Evolutionary conservation across 2,888 invertebrate genomes (phyloP).

Genomic region (Vanessa cardui): DNA sequence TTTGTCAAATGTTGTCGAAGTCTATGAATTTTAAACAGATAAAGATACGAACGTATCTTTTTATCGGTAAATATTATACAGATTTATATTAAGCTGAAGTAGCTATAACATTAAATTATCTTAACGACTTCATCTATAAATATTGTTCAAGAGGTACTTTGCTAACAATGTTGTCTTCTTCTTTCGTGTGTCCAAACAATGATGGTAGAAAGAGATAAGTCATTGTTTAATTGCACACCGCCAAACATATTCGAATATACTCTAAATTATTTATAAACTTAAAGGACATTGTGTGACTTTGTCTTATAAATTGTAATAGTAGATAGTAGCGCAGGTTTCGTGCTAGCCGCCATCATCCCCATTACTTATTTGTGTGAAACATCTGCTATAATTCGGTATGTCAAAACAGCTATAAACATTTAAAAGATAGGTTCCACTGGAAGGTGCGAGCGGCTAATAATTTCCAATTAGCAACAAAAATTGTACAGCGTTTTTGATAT

Average conservation of each 20-base stretch:
- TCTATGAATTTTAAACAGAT: too few species aligned
- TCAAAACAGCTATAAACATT: constrained; percentile 22
- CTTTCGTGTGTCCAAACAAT: too few species aligned
- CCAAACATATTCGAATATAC: neutral
- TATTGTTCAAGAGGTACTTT: too few species aligned
- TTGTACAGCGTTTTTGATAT: neutral
- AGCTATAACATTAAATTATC: too few species aligned
- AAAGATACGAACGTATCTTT: too few species aligned
- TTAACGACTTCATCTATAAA: too few species aligned
- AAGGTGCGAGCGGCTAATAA: constrained; percentile 5
- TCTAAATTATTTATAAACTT: constrained; percentile 3
- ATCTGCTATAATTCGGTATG: constrained; percentile 25
- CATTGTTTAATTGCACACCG: too few species aligned
- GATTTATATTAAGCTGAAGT: too few species aligned
- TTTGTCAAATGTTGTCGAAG: too few species aligned
- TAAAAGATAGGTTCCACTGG: neutral
- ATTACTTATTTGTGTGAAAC: constrained; percentile 21
- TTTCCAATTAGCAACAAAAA: constrained; percentile 18
- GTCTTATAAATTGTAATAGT: constrained; percentile 15
- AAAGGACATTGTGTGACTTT: constrained; percentile 20
- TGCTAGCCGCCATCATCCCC: constrained; percentile 14
- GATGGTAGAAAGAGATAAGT: too few species aligned
- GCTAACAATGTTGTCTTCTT: too few species aligned
- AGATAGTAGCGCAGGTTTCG: constrained; percentile 10
- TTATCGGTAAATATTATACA: too few species aligned